A percentile compares a stretch with the other conserved stretches of the same genome.
Conservation (phyloP, 1,140 invertebrate genomes). For the Mycetomoellerius zeteki region DNA sequence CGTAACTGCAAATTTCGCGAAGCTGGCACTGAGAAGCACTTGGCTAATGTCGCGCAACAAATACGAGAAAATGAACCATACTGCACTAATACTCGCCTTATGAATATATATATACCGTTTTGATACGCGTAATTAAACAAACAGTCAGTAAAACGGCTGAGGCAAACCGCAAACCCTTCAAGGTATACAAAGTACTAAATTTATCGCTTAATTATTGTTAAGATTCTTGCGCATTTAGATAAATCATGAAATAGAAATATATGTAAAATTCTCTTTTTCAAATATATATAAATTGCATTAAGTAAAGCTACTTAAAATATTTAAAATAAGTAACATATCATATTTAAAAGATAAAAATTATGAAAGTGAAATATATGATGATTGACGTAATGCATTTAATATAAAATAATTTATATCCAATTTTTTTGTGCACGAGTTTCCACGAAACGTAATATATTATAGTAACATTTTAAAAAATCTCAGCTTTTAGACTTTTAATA, state of each 20-base stretch:
- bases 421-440: not conserved
- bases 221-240: not conserved
- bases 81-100: conserved; percentile 37
- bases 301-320: not conserved
- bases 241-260: not conserved
- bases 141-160: conserved; percentile 28
- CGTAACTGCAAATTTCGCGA: conserved; percentile 59
- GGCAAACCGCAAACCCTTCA: not conserved
- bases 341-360: not conserved
- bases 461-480: not conserved
- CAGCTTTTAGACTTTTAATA: not conserved
- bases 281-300: not conserved
- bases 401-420: not conserved
- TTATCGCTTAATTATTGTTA: conserved; percentile 21
- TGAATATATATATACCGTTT: conserved; percentile 48
- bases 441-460: not conserved
- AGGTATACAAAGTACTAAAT: not conserved
- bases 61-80: conserved; percentile 47
- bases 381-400: not conserved
- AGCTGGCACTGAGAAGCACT: conserved; percentile 53
- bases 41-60: conserved; percentile 59
- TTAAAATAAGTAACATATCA: not conserved
- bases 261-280: not conserved
- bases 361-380: not conserved
- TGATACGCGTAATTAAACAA: conserved; percentile 60